Evolutionary conservation across 2,888 invertebrate species (phyloP), one percentile per base, ranked within the genome.

Genomic region (Reticulitermes lucifugus): DNA sequence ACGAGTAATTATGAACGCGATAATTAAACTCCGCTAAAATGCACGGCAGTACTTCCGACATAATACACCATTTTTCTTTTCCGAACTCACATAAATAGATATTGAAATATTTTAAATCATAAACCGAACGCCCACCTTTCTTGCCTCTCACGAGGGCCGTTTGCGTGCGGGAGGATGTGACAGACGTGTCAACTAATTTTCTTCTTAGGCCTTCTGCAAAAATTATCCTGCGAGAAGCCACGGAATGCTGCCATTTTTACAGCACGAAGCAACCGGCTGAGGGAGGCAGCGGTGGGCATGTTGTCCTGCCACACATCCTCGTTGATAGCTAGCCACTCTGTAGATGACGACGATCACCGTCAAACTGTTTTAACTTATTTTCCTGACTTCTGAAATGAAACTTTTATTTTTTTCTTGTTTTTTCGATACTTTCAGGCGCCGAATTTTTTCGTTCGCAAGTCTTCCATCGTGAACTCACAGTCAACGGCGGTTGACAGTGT

Each of bases 401-500:
- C 70, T 85, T 65, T 70, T 43, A 41, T 79, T 83, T 86, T 35
- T 84, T 84, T 85, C 73, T 80, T 41, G 65, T 84, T 79, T 81
- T 85, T 85, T 84, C 83, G 79, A 86, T 85, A 86, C 84, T 86
- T 85, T 86, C 73, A 83, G 59, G 84, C 83, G 84, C 81, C 85
- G 84, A 85, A 86, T 91, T 92, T 91, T 90, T 91, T 89, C 89
- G 90, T 90, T 91, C 91, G 90, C 90, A 90, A 91, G 90, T 91
- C 91, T 91, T 90, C 90, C 91, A 91, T 91, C 90, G 91, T 90
- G 90, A 91, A 92, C 91, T 91, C 91, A 88, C 89, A 91, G 91
- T 90, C 90, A 91, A 91, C 91, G 92, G 90, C 91, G 91, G 92
- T 93, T 93, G 93, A 93, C 93, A 93, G 92, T 93, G 93, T 93